Percentiles rank a stretch among this genome's conserved stretches.
These are phyloP conservation scores for Sturnira hondurensis DNA, from an alignment of 2,113 vertebrate species.

Conservation along the genomic window DNA sequence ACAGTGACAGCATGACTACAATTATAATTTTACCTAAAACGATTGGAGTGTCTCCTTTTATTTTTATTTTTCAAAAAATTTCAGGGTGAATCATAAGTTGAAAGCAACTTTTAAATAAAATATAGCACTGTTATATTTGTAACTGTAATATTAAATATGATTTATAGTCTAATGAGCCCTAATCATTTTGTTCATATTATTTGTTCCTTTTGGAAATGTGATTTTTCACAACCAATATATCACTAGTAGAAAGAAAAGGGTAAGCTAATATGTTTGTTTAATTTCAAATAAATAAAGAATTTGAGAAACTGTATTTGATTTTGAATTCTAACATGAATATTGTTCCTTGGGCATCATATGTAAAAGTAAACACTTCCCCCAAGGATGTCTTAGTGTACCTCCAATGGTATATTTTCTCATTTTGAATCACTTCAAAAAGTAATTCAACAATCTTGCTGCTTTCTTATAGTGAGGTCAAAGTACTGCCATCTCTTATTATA, in stretches of 20 bases:
- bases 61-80: background rate
- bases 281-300: background rate
- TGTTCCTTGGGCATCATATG: background rate
- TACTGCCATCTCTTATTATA: background rate
- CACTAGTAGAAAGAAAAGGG: background rate
- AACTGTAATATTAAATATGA: background rate
- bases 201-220: slow-evolving; percentile 15
- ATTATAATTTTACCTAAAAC: background rate
- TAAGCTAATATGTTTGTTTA: background rate
- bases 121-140: background rate
- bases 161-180: background rate
- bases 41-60: background rate
- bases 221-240: slow-evolving; percentile 3
- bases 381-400: background rate
- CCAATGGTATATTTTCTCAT: background rate
- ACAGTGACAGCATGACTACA: background rate
- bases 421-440: background rate
- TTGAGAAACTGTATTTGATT: background rate
- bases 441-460: background rate
- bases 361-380: background rate
- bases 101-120: background rate
- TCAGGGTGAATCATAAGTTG: background rate
- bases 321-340: background rate
- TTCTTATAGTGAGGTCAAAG: background rate
- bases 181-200: background rate